Evolutionary conservation across 1,140 invertebrate genomes (phyloP).

Genomic region (Diuraphis noxia): DNA sequence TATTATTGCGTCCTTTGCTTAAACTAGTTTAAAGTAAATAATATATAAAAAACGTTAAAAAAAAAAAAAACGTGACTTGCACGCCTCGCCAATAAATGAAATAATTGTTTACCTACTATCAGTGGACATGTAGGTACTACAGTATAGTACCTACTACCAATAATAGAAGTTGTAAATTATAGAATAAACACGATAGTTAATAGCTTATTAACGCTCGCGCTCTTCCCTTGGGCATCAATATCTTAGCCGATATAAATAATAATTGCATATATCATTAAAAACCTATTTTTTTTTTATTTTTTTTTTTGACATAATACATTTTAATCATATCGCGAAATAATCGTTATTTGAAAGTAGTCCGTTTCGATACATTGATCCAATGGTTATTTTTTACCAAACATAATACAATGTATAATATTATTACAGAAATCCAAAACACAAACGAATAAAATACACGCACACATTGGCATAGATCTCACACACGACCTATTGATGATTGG

Average conservation of each 20-base stretch:
- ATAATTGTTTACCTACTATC: constrained; percentile 4
- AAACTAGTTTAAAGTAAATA: background rate
- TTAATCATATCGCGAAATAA: background rate
- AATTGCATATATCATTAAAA: background rate
- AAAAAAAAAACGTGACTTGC: constrained; percentile 1
- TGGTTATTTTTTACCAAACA: background rate
- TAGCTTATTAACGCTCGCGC: background rate
- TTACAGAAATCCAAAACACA: too few relatives aligned
- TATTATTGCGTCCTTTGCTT: constrained; percentile 1
- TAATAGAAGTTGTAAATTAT: background rate
- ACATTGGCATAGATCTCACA: background rate
- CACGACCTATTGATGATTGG: background rate
- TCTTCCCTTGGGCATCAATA: background rate
- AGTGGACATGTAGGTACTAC: too few relatives aligned
- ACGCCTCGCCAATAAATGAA: background rate
- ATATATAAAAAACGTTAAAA: background rate
- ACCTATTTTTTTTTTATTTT: background rate
- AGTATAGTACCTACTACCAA: background rate
- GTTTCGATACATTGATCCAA: too few relatives aligned
- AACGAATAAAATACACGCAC: too few relatives aligned
- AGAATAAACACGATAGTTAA: background rate
- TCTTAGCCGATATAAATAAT: background rate
- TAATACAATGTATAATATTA: too few relatives aligned
- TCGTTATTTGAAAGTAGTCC: background rate
- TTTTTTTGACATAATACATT: background rate